Conservation (phyloP, 1,140 invertebrate genomes). For the Cydia strobilella region DNA sequence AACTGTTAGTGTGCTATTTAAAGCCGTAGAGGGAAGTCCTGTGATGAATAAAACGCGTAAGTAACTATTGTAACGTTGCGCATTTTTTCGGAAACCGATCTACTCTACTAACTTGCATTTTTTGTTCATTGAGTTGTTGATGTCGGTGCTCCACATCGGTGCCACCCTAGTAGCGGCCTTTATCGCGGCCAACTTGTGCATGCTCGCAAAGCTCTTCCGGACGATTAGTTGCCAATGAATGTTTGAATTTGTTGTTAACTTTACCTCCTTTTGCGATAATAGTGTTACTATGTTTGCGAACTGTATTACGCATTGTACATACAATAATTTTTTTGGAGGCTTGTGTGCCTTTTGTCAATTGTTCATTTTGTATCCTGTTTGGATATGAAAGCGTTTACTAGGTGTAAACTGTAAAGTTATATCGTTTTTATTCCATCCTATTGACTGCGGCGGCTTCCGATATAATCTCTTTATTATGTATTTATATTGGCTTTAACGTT, state of each 20-base stretch:
- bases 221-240: constrained; percentile 72
- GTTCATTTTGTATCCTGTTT: constrained; percentile 63
- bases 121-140: constrained; percentile 32
- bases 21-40: constrained; percentile 56
- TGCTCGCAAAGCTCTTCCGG: constrained; percentile 71
- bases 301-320: constrained; percentile 75
- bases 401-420: constrained; percentile 28
- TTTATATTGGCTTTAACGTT: too few species aligned
- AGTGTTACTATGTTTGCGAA: constrained; percentile 76
- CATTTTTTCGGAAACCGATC: constrained; percentile 10
- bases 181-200: constrained; percentile 67
- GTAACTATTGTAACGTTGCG: constrained; percentile 43
- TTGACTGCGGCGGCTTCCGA: background rate
- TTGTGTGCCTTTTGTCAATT: constrained; percentile 63
- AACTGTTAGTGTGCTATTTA: constrained; percentile 68
- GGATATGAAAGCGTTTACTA: constrained; percentile 38
- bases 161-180: constrained; percentile 67
- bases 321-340: constrained; percentile 55
- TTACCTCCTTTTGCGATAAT: constrained; percentile 77
- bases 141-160: constrained; percentile 49
- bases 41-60: constrained; percentile 75
- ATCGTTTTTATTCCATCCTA: background rate
- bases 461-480: background rate
- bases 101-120: constrained; percentile 23
- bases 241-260: constrained; percentile 78